Evolutionary conservation across 2,797 vertebrate genomes (phyloP), one percentile per base, ranked within the genome.

Genomic region (Alosa sapidissima): DNA sequence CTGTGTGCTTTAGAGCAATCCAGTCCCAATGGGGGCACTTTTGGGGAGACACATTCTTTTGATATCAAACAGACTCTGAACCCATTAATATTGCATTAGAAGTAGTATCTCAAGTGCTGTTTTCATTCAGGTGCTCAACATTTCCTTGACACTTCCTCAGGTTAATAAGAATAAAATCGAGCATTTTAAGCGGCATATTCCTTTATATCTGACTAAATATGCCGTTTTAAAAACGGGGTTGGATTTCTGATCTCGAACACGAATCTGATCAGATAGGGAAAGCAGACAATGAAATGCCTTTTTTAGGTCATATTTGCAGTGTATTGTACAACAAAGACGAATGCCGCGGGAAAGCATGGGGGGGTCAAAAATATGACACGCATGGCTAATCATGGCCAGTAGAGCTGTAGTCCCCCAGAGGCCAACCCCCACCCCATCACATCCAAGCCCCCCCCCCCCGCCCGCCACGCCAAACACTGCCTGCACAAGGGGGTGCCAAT

Each of bases 41-140:
- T 93, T 94, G 93, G 92, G 89, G 90, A 91, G 89, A 94, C 92
- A 94, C 85, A 82, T 93, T 91, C 91, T 93, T 91, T 90, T 92
- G 91, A 93, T 93, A 94, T 93, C 93, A 93, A 92, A 94, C 91
- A 91, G 92, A 93, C 91, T 89, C 92, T 90, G 91, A 91, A 91
- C 89, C 91, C 93, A 95, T 95, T 95, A 94, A 94, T 95, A 95
- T 94, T 95, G 91, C 91, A 95, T 94, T 93, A 94, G 91, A 92
- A 55, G 83, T 89, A 89, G 91, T 89, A 94, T 93, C 92, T 92
- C 91, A 93, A 88, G 89, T 85, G 86, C 87, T 91, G 90, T 93
- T 91, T 91, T 93, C 91, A 90, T 90, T 92, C 93, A 95, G 92
- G 92, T 94, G 92, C 83, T 91, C 87, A 89, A 89, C 88, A 91